Percentiles rank a stretch among this genome's conserved stretches.
Conservation (phyloP, 1,140 invertebrate genomes). For the Trinorchestia longiramus region DNA sequence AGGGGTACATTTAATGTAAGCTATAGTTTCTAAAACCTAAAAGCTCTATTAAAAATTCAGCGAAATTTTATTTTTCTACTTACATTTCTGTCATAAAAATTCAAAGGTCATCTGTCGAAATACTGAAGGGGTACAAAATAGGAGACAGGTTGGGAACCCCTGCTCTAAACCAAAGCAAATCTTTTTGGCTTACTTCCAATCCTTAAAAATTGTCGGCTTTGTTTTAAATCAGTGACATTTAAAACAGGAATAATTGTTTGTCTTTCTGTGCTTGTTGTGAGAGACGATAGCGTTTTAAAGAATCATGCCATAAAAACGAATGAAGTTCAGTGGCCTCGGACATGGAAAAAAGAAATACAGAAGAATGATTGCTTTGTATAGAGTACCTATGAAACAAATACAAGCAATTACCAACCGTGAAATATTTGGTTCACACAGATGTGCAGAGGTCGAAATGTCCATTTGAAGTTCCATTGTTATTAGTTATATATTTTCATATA, state of each 20-base stretch:
- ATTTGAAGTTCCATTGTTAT: not conserved
- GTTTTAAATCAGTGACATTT: not conserved
- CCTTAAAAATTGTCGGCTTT: not conserved
- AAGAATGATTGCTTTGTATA: not conserved
- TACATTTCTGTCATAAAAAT: too few relatives aligned
- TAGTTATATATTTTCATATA: not conserved
- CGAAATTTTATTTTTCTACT: too few relatives aligned
- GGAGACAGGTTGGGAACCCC: too few relatives aligned
- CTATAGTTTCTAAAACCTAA: too few relatives aligned
- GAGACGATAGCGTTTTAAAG: not conserved
- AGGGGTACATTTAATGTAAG: too few relatives aligned
- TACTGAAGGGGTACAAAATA: too few relatives aligned
- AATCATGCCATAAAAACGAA: not conserved
- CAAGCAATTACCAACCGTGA: not conserved
- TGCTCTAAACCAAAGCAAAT: too few relatives aligned
- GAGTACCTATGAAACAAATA: not conserved
- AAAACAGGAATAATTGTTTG: not conserved
- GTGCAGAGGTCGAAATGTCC: not conserved
- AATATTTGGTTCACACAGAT: not conserved
- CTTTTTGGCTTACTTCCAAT: too few relatives aligned
- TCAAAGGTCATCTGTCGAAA: too few relatives aligned
- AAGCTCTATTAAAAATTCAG: too few relatives aligned
- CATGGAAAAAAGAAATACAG: not conserved
- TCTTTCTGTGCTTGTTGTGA: not conserved
- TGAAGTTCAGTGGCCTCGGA: not conserved